Base-by-base conservation (phyloP, 2,888 invertebrate species). In the Andrena flavipes region DNA sequence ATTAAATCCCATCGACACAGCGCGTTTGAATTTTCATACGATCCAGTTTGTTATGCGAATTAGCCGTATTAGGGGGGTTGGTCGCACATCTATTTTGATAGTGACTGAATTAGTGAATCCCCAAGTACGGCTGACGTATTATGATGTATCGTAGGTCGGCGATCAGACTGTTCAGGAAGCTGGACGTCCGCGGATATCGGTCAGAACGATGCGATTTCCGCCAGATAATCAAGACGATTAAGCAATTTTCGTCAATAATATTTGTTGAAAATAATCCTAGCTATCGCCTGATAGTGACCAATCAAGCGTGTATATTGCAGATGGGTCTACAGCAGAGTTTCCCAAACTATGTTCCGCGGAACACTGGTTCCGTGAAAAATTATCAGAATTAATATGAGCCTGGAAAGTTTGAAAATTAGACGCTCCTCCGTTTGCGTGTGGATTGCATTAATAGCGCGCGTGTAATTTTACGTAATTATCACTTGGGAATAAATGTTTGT, bases 11-110 rank as follows among this genome's bases (percentile, higher is more conserved):
- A 78, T 74, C 76, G 80, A 67, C 56, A 75, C 54, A 35, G 16
- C 10, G 63, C 74, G 59, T 59, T 87, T 74, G 84, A 79, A 86
- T 86, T 87, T 84, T 86, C 87, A 80, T 80, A 65, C 33, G 59
- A 80, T 59, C n/a, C 60, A 56, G 54, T 26, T 54, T 56, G 65
- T 74, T 71, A 79, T 64, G 69, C 76, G 76, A 87, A 84, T 87
- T 87, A 84, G 64, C 74, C 60, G 49, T 65, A 82, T 87, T 79
- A 80, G 56, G 26, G 48, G 68, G 73, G 54, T 82, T 80, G 82
- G 82, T 87, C 84, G 67, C 80, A 63, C 59, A 30, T 51, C 76
- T 82, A 72, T 82, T 87, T 87, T 76, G 77, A 80, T 80, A 80
- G 80, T 75, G 76, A 59, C 68, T 56, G 80, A 60, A 87, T 82